Evolutionary conservation across 2,113 vertebrate genomes (phyloP).

Genomic region (Prunella himalayana): DNA sequence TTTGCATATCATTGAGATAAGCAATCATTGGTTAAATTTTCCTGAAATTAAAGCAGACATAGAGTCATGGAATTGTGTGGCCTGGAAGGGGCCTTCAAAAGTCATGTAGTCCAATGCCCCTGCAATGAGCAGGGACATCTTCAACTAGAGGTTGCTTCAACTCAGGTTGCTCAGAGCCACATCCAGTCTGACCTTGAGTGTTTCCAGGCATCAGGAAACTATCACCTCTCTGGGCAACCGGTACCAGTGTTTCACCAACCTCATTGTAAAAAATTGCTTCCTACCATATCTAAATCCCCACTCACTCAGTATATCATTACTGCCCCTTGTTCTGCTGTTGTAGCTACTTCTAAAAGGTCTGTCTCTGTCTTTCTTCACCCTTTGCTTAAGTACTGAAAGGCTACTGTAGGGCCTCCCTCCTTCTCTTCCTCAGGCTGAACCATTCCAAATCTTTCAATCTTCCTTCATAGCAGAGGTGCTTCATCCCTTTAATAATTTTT

Average conservation of each 20-base stretch:
- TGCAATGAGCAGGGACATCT: not conserved
- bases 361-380: not conserved
- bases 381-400: not conserved
- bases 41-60: not conserved
- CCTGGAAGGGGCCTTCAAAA: not conserved
- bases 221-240: not conserved
- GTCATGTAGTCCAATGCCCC: not conserved
- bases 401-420: not conserved
- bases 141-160: not conserved
- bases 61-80: not conserved
- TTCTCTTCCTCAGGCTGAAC: not conserved
- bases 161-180: not conserved
- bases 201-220: not conserved
- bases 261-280: not conserved
- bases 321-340: not conserved
- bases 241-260: not conserved
- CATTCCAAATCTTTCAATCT: not conserved
- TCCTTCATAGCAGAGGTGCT: not conserved
- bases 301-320: not conserved
- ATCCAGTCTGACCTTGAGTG: not conserved
- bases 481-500: not conserved
- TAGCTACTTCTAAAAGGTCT: not conserved
- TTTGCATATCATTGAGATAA: not conserved
- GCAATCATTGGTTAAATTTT: not conserved
- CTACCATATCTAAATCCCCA: not conserved